phyloP scores from a whole-genome alignment of 2,888 invertebrate species.

The Agrotis segetum region DNA sequence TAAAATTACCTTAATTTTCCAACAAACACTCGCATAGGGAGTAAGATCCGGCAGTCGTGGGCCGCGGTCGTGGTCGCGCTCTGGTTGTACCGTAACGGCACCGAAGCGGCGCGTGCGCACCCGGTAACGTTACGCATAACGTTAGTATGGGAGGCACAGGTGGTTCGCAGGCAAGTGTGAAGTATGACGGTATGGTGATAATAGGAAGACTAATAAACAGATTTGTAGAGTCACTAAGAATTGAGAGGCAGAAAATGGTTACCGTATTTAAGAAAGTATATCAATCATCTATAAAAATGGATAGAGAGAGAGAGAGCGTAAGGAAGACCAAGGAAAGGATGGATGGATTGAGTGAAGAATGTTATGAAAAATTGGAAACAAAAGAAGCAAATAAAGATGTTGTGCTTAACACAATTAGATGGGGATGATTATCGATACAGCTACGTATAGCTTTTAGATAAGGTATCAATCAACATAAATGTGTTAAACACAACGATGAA shows the following conservation, averaged over 20 bases:
- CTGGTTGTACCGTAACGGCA: conserved; percentile 52
- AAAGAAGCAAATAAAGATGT: too few species aligned
- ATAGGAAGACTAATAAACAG: conserved; percentile 7
- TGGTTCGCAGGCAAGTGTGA: background rate
- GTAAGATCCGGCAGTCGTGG: conserved; percentile 44
- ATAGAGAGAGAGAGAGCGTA: too few species aligned
- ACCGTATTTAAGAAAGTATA: too few species aligned
- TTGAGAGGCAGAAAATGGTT: background rate
- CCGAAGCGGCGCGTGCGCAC: conserved; percentile 29
- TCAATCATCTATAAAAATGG: too few species aligned
- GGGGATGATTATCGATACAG: too few species aligned
- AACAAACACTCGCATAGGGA: conserved; percentile 29
- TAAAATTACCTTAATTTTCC: background rate
- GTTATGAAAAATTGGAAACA: too few species aligned
- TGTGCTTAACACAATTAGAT: too few species aligned
- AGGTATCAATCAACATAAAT: background rate
- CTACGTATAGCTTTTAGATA: background rate
- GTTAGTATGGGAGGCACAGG: conserved; percentile 7
- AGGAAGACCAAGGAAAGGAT: too few species aligned
- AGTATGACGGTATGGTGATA: conserved; percentile 6
- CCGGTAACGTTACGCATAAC: conserved; percentile 34
- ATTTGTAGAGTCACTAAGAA: background rate
- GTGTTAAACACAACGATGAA: background rate
- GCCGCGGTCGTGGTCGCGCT: conserved; percentile 49
- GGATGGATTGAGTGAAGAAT: too few species aligned